phyloP scores from a whole-genome alignment of 2,888 invertebrate species.

The Linnaemya tessellans region DNA sequence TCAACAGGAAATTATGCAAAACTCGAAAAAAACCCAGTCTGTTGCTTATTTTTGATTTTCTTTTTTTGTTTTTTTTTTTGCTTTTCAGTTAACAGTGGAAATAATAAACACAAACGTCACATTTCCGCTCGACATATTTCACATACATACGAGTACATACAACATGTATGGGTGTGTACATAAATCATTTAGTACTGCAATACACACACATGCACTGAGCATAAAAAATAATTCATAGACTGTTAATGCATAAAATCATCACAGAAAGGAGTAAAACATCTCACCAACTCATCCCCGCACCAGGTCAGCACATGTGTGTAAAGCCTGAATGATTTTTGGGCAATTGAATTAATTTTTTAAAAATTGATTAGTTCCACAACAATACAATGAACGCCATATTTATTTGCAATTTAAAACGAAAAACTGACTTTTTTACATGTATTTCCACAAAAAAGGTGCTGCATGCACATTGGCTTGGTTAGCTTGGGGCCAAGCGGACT shows the following conservation, averaged over 20 bases:
- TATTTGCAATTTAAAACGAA: constrained; percentile 66
- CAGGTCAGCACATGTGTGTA: constrained; percentile 63
- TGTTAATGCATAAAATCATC: constrained; percentile 44
- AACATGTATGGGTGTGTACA: constrained; percentile 33
- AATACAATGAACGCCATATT: constrained; percentile 63
- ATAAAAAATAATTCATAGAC: constrained; percentile 21
- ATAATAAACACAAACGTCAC: constrained; percentile 77
- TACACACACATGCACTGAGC: background rate
- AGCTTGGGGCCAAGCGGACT: constrained; percentile 51
- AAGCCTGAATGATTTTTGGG: constrained; percentile 82
- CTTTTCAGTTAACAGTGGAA: constrained; percentile 66
- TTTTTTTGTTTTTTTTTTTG: too few species aligned
- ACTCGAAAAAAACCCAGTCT: constrained; percentile 70
- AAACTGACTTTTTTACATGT: constrained; percentile 20
- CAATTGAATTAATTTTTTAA: constrained; percentile 83
- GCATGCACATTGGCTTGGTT: constrained; percentile 3
- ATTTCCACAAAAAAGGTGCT: background rate
- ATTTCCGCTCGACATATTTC: constrained; percentile 74
- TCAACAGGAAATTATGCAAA: constrained; percentile 83
- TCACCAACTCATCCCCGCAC: background rate
- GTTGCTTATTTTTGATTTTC: constrained; percentile 34
- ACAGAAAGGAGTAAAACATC: constrained; percentile 9
- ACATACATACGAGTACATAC: constrained; percentile 19
- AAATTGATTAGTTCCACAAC: constrained; percentile 81
- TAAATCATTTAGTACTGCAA: constrained; percentile 58